Conservation (phyloP, 2,888 invertebrate genomes). For the Diabrotica balteata region DNA sequence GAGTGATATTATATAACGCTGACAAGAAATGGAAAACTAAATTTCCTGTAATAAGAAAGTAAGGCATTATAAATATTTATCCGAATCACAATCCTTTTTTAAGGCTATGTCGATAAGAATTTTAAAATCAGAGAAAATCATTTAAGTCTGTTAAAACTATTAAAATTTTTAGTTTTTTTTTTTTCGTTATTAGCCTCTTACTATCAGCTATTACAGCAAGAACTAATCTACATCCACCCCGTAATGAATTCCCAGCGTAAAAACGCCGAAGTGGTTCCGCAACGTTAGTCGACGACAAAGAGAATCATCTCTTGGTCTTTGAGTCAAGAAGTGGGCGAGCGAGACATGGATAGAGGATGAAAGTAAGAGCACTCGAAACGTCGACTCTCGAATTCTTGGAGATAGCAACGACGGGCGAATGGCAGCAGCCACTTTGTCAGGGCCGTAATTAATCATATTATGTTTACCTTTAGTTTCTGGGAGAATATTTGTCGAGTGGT, state of each 20-base stretch:
- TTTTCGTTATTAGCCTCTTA: background rate
- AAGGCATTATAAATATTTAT: no score
- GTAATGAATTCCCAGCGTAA: slow-evolving; percentile 6
- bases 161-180: no score
- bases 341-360: slow-evolving; percentile 24
- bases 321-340: slow-evolving; percentile 28
- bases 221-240: background rate
- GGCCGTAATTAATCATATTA: background rate
- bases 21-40: no score
- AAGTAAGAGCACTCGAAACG: slow-evolving; percentile 28
- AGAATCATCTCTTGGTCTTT: slow-evolving; percentile 23
- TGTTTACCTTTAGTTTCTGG: no score
- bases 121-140: no score
- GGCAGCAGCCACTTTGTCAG: slow-evolving; percentile 13
- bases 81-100: no score
- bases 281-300: slow-evolving; percentile 28
- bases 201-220: no score
- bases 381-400: slow-evolving; percentile 24
- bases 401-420: slow-evolving; percentile 12
- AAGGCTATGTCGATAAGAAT: no score
- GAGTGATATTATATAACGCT: no score
- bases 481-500: background rate
- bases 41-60: no score
- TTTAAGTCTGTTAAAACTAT: no score
- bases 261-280: slow-evolving; percentile 20